Conservation (phyloP, 1,140 invertebrate genomes). For the Drosophila nigrodunni region DNA sequence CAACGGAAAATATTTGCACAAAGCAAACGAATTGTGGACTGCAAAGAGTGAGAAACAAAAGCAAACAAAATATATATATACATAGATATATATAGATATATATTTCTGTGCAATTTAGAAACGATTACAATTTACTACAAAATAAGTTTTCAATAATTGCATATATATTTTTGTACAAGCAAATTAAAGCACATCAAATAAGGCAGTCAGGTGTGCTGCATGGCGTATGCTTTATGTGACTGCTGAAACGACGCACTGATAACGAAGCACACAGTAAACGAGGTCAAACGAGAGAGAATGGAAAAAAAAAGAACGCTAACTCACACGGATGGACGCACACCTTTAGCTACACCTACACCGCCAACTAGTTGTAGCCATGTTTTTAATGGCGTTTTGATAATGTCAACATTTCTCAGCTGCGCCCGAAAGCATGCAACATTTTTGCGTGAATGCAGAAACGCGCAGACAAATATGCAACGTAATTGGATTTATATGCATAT, state of each 20-base stretch:
- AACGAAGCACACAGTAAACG: conserved; percentile 19
- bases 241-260: conserved; percentile 19
- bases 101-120: neutral
- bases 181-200: conserved; percentile 30
- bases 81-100: neutral
- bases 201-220: conserved; percentile 20
- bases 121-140: neutral
- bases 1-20: conserved; percentile 29
- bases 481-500: conserved; percentile 45
- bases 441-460: conserved; percentile 39
- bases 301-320: conserved; percentile 20
- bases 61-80: neutral
- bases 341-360: neutral
- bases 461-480: conserved; percentile 46
- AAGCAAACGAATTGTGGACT: conserved; percentile 28
- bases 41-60: neutral
- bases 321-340: conserved; percentile 3
- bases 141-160: neutral
- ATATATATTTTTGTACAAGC: neutral
- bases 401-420: conserved; percentile 46
- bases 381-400: conserved; percentile 53
- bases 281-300: conserved; percentile 17
- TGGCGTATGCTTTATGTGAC: conserved; percentile 40
- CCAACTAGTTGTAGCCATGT: conserved; percentile 7
- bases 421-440: conserved; percentile 46